Conservation (phyloP, 1,140 invertebrate species). For the Cyclargus thomasi region DNA sequence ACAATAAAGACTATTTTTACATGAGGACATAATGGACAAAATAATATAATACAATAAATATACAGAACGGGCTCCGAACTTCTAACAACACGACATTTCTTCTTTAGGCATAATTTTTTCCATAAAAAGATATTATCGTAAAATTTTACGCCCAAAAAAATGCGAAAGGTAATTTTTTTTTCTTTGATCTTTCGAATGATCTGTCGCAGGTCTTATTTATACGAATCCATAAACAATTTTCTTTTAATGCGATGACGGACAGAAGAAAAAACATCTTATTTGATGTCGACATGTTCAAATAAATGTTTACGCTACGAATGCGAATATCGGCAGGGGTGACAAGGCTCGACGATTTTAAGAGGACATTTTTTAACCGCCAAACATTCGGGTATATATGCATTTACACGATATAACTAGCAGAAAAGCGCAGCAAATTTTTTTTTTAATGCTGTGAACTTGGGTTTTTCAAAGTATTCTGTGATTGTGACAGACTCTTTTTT, state of each 20-base stretch:
- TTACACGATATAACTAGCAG: too few relatives aligned
- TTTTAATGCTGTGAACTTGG: too few relatives aligned
- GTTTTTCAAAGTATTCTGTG: too few relatives aligned
- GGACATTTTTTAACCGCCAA: background rate
- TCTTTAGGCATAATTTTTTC: background rate
- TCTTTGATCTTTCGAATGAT: background rate
- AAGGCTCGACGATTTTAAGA: background rate
- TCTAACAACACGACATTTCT: too few relatives aligned
- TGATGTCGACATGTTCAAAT: constrained; percentile 14
- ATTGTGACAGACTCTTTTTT: too few relatives aligned
- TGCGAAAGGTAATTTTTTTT: background rate
- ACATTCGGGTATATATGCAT: too few relatives aligned
- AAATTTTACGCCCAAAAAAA: background rate
- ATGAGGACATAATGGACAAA: too few relatives aligned
- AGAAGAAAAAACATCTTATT: constrained; percentile 3
- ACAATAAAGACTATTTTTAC: too few relatives aligned
- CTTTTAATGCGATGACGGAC: background rate
- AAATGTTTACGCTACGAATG: constrained; percentile 4
- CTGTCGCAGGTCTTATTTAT: background rate
- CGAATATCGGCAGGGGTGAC: background rate
- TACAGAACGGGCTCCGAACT: too few relatives aligned
- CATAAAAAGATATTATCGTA: background rate
- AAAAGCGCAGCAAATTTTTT: too few relatives aligned
- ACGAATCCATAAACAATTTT: constrained; percentile 7
- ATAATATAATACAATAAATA: too few relatives aligned